A percentile compares a stretch with the other conserved stretches of the same genome.
These are phyloP conservation scores for Cyanoderma ruficeps DNA, from an alignment of 2,113 vertebrate genomes.

Conservation along the genomic window DNA sequence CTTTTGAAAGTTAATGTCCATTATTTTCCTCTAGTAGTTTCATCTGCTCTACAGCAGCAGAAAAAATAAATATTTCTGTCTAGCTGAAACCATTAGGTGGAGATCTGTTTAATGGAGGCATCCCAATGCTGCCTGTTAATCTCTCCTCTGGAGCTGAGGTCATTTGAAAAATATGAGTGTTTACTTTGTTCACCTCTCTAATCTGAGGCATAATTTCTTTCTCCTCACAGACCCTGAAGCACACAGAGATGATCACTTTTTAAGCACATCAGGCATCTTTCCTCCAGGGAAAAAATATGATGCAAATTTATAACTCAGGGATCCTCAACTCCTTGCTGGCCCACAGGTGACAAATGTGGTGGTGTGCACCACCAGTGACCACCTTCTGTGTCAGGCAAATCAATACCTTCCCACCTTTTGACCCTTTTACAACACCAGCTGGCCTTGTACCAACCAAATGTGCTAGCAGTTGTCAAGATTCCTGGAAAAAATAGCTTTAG, in stretches of 20 bases:
- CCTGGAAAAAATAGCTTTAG: neutral
- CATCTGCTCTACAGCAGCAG: neutral
- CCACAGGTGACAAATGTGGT: accelerated
- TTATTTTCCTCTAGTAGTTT: slow-evolving; percentile 18
- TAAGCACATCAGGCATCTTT: neutral
- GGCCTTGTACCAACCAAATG: neutral
- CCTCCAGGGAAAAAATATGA: neutral
- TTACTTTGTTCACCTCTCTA: neutral
- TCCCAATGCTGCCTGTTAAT: neutral
- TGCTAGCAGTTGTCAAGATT: neutral
- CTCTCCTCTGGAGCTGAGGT: neutral
- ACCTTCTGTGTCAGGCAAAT: neutral
- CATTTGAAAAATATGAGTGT: neutral
- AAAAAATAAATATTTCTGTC: neutral
- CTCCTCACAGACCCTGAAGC: neutral
- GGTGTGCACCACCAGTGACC: neutral
- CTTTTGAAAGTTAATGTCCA: slow-evolving; percentile 15
- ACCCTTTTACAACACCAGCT: neutral
- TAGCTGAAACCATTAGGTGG: neutral
- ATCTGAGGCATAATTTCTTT: neutral
- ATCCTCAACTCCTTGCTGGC: neutral
- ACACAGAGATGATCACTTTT: neutral
- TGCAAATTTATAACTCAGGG: neutral
- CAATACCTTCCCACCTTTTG: neutral
- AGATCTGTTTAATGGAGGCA: neutral